A percentile compares a stretch with the other conserved stretches of the same genome.
Evolutionary conservation across 2,797 vertebrate genomes (phyloP).

Genomic region (Scolopax rusticola): DNA sequence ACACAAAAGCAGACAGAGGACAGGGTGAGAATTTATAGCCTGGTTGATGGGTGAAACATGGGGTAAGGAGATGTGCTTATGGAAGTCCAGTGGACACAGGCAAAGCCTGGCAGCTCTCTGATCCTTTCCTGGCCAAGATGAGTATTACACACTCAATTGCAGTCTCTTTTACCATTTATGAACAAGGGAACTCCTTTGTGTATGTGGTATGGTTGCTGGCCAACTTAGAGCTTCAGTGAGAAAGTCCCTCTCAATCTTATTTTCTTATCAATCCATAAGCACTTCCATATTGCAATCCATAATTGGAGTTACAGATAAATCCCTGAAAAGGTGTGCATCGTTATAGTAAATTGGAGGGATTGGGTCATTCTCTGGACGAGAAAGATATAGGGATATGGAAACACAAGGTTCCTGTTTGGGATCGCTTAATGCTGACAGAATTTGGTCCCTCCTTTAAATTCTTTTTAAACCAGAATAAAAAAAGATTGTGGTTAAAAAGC

Average conservation of each 20-base stretch:
- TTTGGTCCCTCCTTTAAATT: neutral
- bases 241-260: neutral
- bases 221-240: neutral
- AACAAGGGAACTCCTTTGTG: neutral
- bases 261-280: neutral
- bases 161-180: neutral
- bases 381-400: neutral
- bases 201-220: rapidly evolving
- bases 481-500: neutral
- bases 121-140: neutral
- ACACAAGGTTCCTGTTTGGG: neutral
- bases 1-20: neutral
- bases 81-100: neutral
- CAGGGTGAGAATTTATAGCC: neutral
- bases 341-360: neutral
- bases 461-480: neutral
- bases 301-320: neutral
- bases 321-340: neutral
- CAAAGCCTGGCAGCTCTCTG: neutral
- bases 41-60: neutral
- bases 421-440: neutral
- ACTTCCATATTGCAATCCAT: neutral
- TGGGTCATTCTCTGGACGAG: neutral
- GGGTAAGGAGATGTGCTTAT: neutral
- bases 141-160: neutral